Percentiles rank a stretch among this genome's conserved stretches.
Conservation (phyloP, 1,140 invertebrate genomes). For the Caerostris extrusa region DNA sequence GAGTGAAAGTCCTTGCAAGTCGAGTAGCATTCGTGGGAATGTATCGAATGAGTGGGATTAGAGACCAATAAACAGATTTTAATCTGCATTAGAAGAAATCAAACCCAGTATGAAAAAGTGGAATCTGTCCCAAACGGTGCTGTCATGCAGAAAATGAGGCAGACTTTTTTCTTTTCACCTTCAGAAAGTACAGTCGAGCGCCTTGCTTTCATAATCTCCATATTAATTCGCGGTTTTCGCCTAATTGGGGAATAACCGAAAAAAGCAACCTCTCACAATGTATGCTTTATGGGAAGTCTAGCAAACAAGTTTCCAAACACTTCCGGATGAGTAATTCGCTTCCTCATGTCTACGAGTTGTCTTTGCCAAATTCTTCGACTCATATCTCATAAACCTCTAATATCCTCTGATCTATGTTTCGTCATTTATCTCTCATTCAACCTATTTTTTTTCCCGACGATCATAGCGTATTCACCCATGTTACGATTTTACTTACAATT, state of each 20-base stretch:
- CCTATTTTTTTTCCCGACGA: too few species aligned
- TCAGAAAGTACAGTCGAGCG: neutral
- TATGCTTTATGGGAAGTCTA: conserved; percentile 9
- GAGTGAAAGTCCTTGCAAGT: neutral
- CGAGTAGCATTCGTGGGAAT: neutral
- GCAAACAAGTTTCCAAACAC: neutral
- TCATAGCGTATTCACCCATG: too few species aligned
- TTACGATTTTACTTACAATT: too few species aligned
- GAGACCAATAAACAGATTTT: neutral
- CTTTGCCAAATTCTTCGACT: conserved; percentile 1
- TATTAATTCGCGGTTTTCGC: conserved; percentile 21
- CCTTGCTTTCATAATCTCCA: neutral
- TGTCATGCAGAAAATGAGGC: conserved; percentile 4
- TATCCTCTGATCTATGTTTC: too few species aligned
- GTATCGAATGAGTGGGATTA: neutral
- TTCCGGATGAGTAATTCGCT: conserved; percentile 6
- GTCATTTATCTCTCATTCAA: too few species aligned
- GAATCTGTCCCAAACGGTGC: neutral
- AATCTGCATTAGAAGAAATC: neutral
- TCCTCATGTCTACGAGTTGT: neutral
- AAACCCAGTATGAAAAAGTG: neutral
- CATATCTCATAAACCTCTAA: neutral
- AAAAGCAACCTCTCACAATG: neutral
- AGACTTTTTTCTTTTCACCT: neutral
- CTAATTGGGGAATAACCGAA: conserved; percentile 8